Evolutionary conservation across 1,140 invertebrate species (phyloP).

Genomic region (Philopotamus ludificatus): DNA sequence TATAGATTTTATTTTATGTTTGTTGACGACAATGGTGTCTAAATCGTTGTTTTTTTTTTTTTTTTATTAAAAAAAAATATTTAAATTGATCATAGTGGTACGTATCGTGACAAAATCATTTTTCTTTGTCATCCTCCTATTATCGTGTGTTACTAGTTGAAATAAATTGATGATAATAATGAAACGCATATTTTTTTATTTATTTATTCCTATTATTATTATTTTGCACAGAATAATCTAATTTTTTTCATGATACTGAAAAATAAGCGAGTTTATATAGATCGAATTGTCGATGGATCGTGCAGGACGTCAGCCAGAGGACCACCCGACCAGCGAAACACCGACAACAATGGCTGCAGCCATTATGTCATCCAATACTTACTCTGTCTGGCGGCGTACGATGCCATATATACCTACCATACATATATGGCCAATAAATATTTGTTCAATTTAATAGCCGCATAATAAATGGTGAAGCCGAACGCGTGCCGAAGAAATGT

Average conservation of each 20-base stretch:
- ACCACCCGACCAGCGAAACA: slow-evolving; percentile 29
- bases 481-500: too few species aligned
- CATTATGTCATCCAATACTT: slow-evolving; percentile 12
- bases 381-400: too few species aligned
- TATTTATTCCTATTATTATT: not conserved
- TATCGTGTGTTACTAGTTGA: slow-evolving; percentile 43
- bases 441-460: too few species aligned
- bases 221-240: not conserved
- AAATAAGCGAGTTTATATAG: not conserved
- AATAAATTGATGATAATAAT: slow-evolving; percentile 42
- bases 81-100: slow-evolving; percentile 13
- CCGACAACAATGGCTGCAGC: slow-evolving; percentile 11
- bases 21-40: slow-evolving; percentile 5
- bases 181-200: not conserved
- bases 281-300: slow-evolving; percentile 1
- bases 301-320: slow-evolving; percentile 6
- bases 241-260: not conserved
- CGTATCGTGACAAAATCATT: slow-evolving; percentile 21
- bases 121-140: slow-evolving; percentile 39
- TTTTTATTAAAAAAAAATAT: slow-evolving; percentile 7
- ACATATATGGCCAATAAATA: too few species aligned
- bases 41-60: slow-evolving; percentile 9
- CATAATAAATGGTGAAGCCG: too few species aligned
- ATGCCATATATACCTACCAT: too few species aligned
- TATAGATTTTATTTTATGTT: slow-evolving; percentile 22